A percentile compares a stretch with the other conserved stretches of the same genome.
Evolutionary conservation across 2,888 invertebrate genomes (phyloP).

Genomic region (Diloba caeruleocephala): DNA sequence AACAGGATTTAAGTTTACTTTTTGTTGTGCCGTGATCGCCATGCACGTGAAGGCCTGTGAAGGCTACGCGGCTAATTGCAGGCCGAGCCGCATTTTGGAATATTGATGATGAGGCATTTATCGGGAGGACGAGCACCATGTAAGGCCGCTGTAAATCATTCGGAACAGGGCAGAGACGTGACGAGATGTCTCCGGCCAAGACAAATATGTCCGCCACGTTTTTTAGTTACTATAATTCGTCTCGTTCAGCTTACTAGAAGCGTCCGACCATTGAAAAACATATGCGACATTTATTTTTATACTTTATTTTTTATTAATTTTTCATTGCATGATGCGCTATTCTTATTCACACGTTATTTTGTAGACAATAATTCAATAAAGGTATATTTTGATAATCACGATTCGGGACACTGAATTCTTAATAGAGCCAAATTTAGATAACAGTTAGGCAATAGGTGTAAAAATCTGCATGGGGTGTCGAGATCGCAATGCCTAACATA

Average conservation of each 20-base stretch:
- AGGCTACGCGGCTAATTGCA: conserved; percentile 87
- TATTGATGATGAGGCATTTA: conserved; percentile 89
- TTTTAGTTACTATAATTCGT: conserved; percentile 81
- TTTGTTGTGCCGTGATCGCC: conserved; percentile 77
- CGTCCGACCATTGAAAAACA: conserved; percentile 65
- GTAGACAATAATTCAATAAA: no score
- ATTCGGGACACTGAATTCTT: no score
- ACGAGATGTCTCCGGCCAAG: conserved; percentile 85
- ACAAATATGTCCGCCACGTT: conserved; percentile 83
- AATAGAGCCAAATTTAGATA: no score
- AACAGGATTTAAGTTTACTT: conserved; percentile 83
- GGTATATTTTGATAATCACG: not conserved
- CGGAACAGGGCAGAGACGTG: conserved; percentile 83
- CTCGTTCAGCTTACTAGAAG: conserved; percentile 73
- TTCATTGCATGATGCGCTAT: conserved; percentile 13
- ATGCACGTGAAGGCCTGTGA: conserved; percentile 83
- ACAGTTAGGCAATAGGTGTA: no score
- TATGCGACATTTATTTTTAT: conserved; percentile 56
- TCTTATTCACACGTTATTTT: conserved; percentile 18
- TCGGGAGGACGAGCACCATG: conserved; percentile 86
- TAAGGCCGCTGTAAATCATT: conserved; percentile 87
- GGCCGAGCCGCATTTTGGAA: conserved; percentile 87
- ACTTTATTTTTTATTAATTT: conserved; percentile 44
- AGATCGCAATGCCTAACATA: conserved; percentile 1
- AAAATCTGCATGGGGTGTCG: no score